phyloP scores from a whole-genome alignment of 2,113 vertebrate genomes.

The Smithornis capensis region DNA sequence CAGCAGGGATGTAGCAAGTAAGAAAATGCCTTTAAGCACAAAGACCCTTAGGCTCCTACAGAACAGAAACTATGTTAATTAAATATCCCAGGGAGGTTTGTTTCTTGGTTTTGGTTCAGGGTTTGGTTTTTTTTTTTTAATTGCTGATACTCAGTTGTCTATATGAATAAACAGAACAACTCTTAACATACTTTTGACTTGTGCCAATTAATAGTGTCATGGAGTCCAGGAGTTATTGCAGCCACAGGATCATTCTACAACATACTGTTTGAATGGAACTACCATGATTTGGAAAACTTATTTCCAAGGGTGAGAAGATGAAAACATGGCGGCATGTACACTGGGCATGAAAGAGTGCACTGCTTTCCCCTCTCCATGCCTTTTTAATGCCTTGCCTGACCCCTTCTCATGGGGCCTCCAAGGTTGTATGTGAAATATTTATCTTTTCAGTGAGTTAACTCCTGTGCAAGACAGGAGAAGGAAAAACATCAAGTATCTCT shows the following conservation, averaged over 20 bases:
- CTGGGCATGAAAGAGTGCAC: no score
- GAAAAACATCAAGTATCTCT: no score
- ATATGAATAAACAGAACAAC: not conserved
- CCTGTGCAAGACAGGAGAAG: no score
- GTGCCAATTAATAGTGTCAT: not conserved
- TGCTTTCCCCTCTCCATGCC: no score
- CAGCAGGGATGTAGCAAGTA: not conserved
- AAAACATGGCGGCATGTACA: no score
- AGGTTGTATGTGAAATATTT: no score
- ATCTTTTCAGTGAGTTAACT: no score
- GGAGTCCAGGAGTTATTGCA: not conserved
- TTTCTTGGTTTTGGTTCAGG: not conserved
- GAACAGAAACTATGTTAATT: not conserved
- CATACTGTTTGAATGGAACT: not conserved
- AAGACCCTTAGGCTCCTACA: not conserved
- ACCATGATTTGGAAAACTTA: not conserved
- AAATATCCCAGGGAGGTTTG: not conserved
- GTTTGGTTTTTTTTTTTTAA: not conserved
- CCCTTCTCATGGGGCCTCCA: no score
- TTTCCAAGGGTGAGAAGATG: no score
- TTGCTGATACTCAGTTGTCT: not conserved
- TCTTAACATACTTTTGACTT: not conserved
- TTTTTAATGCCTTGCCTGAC: no score
- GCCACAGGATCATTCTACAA: not conserved
- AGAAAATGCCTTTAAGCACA: not conserved